Evolutionary conservation across 2,888 invertebrate species (phyloP).

Genomic region (Apeira syringaria): DNA sequence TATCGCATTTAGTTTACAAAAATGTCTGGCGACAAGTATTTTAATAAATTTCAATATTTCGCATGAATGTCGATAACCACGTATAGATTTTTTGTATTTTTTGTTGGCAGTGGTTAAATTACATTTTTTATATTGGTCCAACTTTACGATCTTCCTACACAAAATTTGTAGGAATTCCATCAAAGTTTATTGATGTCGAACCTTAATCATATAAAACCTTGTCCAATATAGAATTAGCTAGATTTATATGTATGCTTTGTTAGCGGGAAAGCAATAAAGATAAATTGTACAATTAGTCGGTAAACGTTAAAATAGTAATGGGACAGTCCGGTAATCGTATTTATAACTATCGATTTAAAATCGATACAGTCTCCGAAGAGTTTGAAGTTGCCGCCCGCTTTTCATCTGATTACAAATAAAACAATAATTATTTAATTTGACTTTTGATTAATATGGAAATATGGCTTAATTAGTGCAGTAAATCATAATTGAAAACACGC

Average conservation of each 20-base stretch:
- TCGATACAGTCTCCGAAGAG: slow-evolving; percentile 23
- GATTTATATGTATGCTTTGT: slow-evolving; percentile 4
- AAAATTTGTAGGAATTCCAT: slow-evolving; percentile 9
- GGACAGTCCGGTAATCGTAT: slow-evolving; percentile 31
- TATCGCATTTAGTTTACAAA: no score
- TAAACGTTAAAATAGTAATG: slow-evolving; percentile 32
- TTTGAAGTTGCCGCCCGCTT: slow-evolving; percentile 55
- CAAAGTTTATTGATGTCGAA: slow-evolving; percentile 12
- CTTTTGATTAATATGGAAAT: slow-evolving; percentile 54
- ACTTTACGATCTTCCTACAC: slow-evolving; percentile 18
- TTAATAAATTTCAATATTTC: no score
- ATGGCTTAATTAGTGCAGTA: slow-evolving; percentile 51
- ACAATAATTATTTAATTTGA: slow-evolving; percentile 31
- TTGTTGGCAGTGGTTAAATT: no score
- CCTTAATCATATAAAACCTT: slow-evolving; percentile 7
- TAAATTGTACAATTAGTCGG: slow-evolving; percentile 32
- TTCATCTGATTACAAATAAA: slow-evolving; percentile 58
- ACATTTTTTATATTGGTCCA: slow-evolving; percentile 13
- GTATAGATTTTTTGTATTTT: no score
- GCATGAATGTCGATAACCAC: no score
- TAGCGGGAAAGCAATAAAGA: slow-evolving; percentile 13
- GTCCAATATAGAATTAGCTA: slow-evolving; percentile 1
- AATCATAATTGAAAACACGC: slow-evolving; percentile 48
- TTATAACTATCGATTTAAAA: slow-evolving; percentile 26
- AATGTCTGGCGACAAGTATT: no score